Evolutionary conservation across 2,797 vertebrate genomes (phyloP).

Genomic region (Rhabdophis nuchalis): DNA sequence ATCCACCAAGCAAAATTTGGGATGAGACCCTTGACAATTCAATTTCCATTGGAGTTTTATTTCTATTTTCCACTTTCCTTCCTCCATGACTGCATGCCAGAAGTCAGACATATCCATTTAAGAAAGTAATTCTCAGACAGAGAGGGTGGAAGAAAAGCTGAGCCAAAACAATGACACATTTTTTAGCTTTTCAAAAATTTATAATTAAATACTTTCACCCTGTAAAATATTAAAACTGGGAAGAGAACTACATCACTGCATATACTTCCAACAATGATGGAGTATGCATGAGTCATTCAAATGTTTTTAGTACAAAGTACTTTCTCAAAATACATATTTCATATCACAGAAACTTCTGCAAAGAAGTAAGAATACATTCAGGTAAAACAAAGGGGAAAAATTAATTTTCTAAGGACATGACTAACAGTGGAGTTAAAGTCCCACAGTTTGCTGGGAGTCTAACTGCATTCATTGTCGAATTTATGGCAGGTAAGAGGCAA

Average conservation of each 20-base stretch:
- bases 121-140: neutral
- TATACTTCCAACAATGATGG: neutral
- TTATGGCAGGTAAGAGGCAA: neutral
- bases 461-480: neutral
- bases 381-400: neutral
- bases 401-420: neutral
- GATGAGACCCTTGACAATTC: neutral
- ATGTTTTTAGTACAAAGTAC: neutral
- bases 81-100: neutral
- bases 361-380: neutral
- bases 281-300: neutral
- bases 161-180: conserved; percentile 3
- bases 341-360: neutral
- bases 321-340: neutral
- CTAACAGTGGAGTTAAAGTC: too few species aligned
- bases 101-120: neutral
- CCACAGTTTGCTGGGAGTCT: neutral
- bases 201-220: neutral
- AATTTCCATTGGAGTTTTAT: neutral
- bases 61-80: neutral
- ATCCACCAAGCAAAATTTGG: neutral
- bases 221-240: neutral
- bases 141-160: neutral
- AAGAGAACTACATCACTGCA: neutral
- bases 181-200: neutral